Evolutionary conservation across 92 coral and sea anemone genomes (phyloP).

Genomic region (Porites rus): DNA sequence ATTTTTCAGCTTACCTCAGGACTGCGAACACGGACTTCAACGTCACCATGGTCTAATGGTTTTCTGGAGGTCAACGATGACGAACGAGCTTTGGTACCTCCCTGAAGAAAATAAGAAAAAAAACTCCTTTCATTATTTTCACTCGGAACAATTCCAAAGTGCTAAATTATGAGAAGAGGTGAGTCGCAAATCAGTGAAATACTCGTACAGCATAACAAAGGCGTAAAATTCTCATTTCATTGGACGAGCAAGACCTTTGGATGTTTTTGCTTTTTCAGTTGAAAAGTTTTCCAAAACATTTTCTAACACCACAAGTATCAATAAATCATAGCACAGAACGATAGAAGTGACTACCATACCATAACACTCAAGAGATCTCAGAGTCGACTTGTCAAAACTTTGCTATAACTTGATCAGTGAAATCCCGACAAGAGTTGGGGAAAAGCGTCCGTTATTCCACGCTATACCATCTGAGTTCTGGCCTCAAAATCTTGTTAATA

Average conservation of each 20-base stretch:
- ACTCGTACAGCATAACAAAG: not conserved
- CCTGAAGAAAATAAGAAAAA: slow-evolving; percentile 14
- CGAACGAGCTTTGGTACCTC: slow-evolving; percentile 70
- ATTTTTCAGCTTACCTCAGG: slow-evolving; percentile 53
- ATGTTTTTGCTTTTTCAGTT: not conserved
- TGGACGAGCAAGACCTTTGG: not conserved
- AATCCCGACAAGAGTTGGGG: not conserved
- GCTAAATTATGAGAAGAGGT: too few relatives aligned
- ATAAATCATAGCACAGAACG: too few relatives aligned
- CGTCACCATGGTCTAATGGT: slow-evolving; percentile 81
- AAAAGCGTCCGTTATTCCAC: not conserved
- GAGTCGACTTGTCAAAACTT: not conserved
- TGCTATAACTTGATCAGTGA: not conserved
- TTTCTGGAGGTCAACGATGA: slow-evolving; percentile 57
- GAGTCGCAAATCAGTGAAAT: too few relatives aligned
- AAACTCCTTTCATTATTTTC: too few relatives aligned
- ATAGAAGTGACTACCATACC: not conserved
- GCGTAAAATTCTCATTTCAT: not conserved
- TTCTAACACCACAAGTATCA: not conserved
- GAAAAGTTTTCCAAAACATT: not conserved
- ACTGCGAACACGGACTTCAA: slow-evolving; percentile 69
- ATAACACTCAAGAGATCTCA: not conserved
- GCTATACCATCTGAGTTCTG: not conserved
- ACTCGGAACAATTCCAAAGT: too few relatives aligned
- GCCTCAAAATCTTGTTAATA: not conserved